Percentiles rank a stretch among this genome's conserved stretches.
These are phyloP conservation scores for Aphyosemion australe DNA, from an alignment of 2,113 vertebrate genomes.

Conservation along the genomic window DNA sequence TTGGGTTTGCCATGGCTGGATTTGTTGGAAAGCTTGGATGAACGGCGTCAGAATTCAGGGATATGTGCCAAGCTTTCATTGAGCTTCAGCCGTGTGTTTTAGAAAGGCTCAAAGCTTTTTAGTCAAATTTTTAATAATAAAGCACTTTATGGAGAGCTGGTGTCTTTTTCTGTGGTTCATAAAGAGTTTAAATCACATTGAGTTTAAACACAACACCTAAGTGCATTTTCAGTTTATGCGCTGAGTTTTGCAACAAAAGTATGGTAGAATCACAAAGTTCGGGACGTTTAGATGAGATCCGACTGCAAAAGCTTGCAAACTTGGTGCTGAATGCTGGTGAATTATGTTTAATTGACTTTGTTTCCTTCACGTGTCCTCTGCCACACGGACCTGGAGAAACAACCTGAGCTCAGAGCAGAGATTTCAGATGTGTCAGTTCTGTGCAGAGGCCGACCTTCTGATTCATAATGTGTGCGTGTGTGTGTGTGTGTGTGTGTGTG, in stretches of 20 bases:
- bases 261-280: slow-evolving; percentile 4
- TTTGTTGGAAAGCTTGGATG: slow-evolving; percentile 62
- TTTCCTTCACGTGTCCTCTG: background rate
- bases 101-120: slow-evolving; percentile 34
- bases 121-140: slow-evolving; percentile 35
- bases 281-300: slow-evolving; percentile 1
- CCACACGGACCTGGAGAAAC: slow-evolving; percentile 14
- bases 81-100: slow-evolving; percentile 42
- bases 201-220: no score
- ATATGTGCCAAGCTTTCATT: slow-evolving; percentile 73
- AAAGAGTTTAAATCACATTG: no score
- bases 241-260: slow-evolving; percentile 2
- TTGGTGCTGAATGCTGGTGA: background rate
- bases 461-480: slow-evolving; percentile 43
- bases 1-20: slow-evolving; percentile 60
- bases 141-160: slow-evolving; percentile 8
- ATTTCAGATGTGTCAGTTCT: slow-evolving; percentile 25
- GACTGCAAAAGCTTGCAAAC: background rate
- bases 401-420: slow-evolving; percentile 1
- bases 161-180: background rate
- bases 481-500: slow-evolving; percentile 22
- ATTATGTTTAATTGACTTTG: background rate
- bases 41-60: slow-evolving; percentile 64
- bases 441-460: slow-evolving; percentile 23
- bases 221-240: slow-evolving; percentile 1